Percentiles rank a stretch among this genome's conserved stretches.
Conservation (phyloP, 2,113 vertebrate species). For the Istiophorus platypterus region DNA sequence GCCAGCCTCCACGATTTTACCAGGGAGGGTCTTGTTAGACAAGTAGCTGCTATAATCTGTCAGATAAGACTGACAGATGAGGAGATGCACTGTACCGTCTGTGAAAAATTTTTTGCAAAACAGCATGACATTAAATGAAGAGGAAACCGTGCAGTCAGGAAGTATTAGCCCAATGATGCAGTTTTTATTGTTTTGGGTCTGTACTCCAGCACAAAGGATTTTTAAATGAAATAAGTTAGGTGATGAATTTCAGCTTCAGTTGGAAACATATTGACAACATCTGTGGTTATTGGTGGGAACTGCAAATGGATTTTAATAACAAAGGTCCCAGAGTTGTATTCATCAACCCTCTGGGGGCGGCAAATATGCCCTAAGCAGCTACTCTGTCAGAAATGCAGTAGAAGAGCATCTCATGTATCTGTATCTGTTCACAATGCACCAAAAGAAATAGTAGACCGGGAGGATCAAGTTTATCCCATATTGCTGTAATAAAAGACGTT, state of each 20-base stretch:
- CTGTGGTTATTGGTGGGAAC: neutral
- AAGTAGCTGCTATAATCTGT: slow-evolving; percentile 28
- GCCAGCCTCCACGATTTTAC: slow-evolving; percentile 13
- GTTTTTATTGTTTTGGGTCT: slow-evolving; percentile 34
- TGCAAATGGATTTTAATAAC: neutral
- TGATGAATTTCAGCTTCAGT: slow-evolving; percentile 16
- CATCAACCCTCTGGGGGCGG: neutral
- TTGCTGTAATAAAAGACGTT: neutral
- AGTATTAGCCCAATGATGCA: neutral
- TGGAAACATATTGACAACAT: neutral
- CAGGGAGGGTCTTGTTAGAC: slow-evolving; percentile 37
- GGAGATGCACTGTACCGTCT: neutral
- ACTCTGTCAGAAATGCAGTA: neutral
- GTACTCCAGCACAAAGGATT: neutral
- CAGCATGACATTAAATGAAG: neutral
- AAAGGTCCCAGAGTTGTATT: neutral
- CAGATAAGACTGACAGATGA: slow-evolving; percentile 50
- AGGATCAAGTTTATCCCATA: neutral
- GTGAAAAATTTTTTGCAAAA: slow-evolving; percentile 7
- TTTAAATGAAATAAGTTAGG: slow-evolving; percentile 8
- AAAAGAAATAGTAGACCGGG: neutral
- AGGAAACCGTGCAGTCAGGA: slow-evolving; percentile 7
- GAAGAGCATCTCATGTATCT: neutral
- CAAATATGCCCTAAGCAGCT: neutral
- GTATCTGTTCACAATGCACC: slow-evolving; percentile 5